Conservation (phyloP, 2,113 vertebrate species). For the Smithornis capensis region DNA sequence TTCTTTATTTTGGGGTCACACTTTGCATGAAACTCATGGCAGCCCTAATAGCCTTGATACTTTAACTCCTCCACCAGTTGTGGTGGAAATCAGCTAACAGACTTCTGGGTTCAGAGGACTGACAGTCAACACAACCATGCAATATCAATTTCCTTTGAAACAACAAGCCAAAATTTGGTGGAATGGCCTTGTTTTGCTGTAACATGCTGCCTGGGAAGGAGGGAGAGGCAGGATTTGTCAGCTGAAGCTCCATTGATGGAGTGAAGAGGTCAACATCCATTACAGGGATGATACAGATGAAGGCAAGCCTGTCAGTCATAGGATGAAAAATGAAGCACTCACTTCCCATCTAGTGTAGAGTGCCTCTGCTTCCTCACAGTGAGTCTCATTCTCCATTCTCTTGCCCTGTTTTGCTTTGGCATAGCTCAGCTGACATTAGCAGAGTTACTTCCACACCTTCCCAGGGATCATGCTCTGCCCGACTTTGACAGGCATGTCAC, state of each 20-base stretch:
- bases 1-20: neutral
- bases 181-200: neutral
- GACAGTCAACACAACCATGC: neutral
- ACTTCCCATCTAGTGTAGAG: neutral
- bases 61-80: neutral
- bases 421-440: neutral
- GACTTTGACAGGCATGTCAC: neutral
- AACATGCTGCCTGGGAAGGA: neutral
- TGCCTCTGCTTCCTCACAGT: neutral
- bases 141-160: conserved; percentile 44
- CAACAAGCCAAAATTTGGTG: conserved; percentile 12
- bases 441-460: neutral
- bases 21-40: neutral
- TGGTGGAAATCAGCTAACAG: conserved; percentile 18
- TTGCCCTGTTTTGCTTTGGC: neutral
- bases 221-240: conserved; percentile 16
- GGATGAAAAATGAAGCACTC: conserved; percentile 2
- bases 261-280: conserved; percentile 47
- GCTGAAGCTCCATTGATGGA: neutral
- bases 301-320: conserved; percentile 22
- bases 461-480: neutral
- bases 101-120: conserved; percentile 18
- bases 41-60: conserved; percentile 8
- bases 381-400: neutral
- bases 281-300: conserved; percentile 29